These are phyloP conservation scores for Lithophane semibrunnea DNA, from an alignment of 2,888 invertebrate genomes.

Conservation along the genomic window DNA sequence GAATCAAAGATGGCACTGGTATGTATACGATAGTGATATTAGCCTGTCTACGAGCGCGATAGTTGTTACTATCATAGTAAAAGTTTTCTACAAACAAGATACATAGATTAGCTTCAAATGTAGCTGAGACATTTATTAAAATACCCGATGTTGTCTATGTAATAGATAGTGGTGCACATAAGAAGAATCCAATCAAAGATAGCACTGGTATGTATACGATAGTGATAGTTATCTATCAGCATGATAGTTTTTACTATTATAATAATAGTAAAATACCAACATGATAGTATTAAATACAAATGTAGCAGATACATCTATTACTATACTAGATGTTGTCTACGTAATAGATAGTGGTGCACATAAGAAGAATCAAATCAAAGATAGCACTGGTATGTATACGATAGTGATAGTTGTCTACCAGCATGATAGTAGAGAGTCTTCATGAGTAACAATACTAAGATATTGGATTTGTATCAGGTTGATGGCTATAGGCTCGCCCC, in stretches of 20 bases:
- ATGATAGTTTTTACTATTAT: not conserved
- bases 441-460: not conserved
- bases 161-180: slow-evolving; percentile 92
- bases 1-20: slow-evolving; percentile 88
- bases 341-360: slow-evolving; percentile 92
- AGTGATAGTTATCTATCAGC: not conserved
- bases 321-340: slow-evolving; percentile 93
- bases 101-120: no score
- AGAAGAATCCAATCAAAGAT: slow-evolving; percentile 89
- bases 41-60: not conserved
- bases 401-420: not conserved
- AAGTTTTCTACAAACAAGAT: no score
- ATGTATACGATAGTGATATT: slow-evolving; percentile 7
- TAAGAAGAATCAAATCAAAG: slow-evolving; percentile 89
- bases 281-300: slow-evolving; percentile 91
- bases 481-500: not conserved
- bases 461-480: not conserved
- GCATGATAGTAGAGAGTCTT: not conserved
- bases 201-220: slow-evolving; percentile 79
- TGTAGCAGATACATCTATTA: slow-evolving; percentile 93
- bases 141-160: slow-evolving; percentile 93
- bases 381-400: slow-evolving; percentile 80
- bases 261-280: not conserved
- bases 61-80: slow-evolving; percentile 69
- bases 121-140: no score